Percentiles rank a stretch among this genome's conserved stretches.
Conservation (phyloP, 1,140 invertebrate genomes). For the Brachionus sp. region DNA sequence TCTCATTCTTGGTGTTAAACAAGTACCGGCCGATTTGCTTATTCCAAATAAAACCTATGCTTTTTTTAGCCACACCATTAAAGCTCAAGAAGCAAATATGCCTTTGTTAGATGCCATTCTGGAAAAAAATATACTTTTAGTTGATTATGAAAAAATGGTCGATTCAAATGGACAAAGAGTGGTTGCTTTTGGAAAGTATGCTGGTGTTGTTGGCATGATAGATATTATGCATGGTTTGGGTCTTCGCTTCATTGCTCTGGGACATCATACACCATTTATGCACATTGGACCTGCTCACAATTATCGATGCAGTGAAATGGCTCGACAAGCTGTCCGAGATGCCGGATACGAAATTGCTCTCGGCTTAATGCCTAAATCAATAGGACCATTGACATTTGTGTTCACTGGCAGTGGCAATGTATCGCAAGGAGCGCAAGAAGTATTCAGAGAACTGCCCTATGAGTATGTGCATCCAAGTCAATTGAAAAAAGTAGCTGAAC, state of each 20-base stretch:
- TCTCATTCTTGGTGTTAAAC: slow-evolving; percentile 94
- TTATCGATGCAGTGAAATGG: slow-evolving; percentile 94
- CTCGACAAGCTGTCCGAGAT: slow-evolving; percentile 89
- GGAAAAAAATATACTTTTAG: slow-evolving; percentile 89
- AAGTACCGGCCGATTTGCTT: slow-evolving; percentile 86
- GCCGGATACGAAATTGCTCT: slow-evolving; percentile 96
- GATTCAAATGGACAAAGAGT: slow-evolving; percentile 81
- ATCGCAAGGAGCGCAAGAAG: slow-evolving; percentile 87
- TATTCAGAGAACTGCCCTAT: slow-evolving; percentile 92
- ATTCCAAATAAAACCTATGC: slow-evolving; percentile 95
- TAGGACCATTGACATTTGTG: slow-evolving; percentile 62
- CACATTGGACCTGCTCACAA: slow-evolving; percentile 97
- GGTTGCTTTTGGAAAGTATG: slow-evolving; percentile 98
- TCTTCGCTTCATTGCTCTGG: slow-evolving; percentile 82
- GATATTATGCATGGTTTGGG: slow-evolving; percentile 96
- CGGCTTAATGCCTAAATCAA: slow-evolving; percentile 93
- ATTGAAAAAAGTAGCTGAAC: slow-evolving; percentile 87
- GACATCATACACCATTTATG: slow-evolving; percentile 99
- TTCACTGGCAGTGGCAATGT: slow-evolving; percentile 61
- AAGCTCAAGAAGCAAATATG: slow-evolving; percentile 98
- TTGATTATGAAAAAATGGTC: slow-evolving; percentile 95
- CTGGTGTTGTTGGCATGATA: slow-evolving; percentile 95
- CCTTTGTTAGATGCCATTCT: slow-evolving; percentile 88
- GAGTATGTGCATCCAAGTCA: slow-evolving; percentile 94
- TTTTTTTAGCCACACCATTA: slow-evolving; percentile 98